These are phyloP conservation scores for Characodon lateralis DNA, from an alignment of 2,797 vertebrate species.

Conservation along the genomic window DNA sequence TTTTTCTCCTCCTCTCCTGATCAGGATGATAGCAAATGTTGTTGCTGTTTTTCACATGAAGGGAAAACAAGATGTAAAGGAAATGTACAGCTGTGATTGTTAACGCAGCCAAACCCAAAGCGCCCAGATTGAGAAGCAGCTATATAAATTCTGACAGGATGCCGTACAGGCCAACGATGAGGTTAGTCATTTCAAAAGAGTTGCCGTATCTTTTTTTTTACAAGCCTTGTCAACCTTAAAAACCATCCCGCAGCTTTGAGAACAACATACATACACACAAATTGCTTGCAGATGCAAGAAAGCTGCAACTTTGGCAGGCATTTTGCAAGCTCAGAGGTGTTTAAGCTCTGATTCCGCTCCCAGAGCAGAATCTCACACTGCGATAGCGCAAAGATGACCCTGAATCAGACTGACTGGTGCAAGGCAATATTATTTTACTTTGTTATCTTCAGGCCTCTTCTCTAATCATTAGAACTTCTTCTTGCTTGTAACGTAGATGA, in stretches of 20 bases:
- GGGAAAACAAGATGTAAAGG: conserved; percentile 40
- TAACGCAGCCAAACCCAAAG: conserved; percentile 18
- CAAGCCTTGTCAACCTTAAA: conserved; percentile 8
- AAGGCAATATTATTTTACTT: not conserved
- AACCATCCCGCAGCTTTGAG: conserved; percentile 17
- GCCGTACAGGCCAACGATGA: conserved; percentile 16
- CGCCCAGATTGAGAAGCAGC: conserved; percentile 4
- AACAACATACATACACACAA: not conserved
- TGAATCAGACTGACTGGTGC: conserved; percentile 10
- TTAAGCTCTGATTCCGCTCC: not conserved
- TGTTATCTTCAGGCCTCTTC: not conserved
- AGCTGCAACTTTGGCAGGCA: conserved; percentile 3
- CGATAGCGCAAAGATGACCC: conserved; percentile 12
- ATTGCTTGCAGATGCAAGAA: conserved; percentile 10
- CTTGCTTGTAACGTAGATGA: conserved; percentile 14
- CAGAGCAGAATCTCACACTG: conserved; percentile 3
- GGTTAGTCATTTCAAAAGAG: conserved; percentile 34
- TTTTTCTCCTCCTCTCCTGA: not conserved
- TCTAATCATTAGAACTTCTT: not conserved
- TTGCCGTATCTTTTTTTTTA: not conserved
- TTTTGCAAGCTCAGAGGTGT: conserved; percentile 8
- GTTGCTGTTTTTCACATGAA: conserved; percentile 16
- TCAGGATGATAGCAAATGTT: conserved; percentile 9
- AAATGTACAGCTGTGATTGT: conserved; percentile 46
- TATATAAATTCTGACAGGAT: conserved; percentile 37